Conservation (phyloP, 2,888 invertebrate genomes). For the Hirtodrosophila histrioides region DNA sequence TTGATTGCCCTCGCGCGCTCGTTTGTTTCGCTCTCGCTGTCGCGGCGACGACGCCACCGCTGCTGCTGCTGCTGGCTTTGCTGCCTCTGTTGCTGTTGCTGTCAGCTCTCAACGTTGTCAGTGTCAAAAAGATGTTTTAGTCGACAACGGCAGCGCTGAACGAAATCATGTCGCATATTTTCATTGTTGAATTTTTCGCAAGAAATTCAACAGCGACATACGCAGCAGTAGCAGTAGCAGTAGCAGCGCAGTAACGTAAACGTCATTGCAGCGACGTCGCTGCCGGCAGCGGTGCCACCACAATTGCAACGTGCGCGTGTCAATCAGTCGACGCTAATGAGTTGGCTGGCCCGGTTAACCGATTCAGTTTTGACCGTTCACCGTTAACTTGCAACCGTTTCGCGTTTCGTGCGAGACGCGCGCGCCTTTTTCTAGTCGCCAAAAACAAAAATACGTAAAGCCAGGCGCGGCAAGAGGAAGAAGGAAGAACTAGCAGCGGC, state of each 20-base stretch:
- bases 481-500: slow-evolving; percentile 5
- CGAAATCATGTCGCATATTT: slow-evolving; percentile 82
- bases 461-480: background rate
- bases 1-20: slow-evolving; percentile 57
- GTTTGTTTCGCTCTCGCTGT: slow-evolving; percentile 45
- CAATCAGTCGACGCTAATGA: slow-evolving; percentile 60
- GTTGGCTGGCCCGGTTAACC: slow-evolving; percentile 44
- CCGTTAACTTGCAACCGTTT: slow-evolving; percentile 9
- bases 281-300: slow-evolving; percentile 49
- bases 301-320: slow-evolving; percentile 55
- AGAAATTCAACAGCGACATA: slow-evolving; percentile 55
- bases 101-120: slow-evolving; percentile 84
- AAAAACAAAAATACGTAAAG: slow-evolving; percentile 20
- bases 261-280: slow-evolving; percentile 45
- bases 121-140: slow-evolving; percentile 85
- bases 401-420: slow-evolving; percentile 21
- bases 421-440: slow-evolving; percentile 51
- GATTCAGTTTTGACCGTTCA: slow-evolving; percentile 24
- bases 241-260: slow-evolving; percentile 44
- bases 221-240: slow-evolving; percentile 25
- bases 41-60: slow-evolving; percentile 20
- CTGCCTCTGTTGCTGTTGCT: slow-evolving; percentile 50
- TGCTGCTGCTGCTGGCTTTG: slow-evolving; percentile 37
- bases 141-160: slow-evolving; percentile 84
- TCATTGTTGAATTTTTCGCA: slow-evolving; percentile 66